phyloP scores from a whole-genome alignment of 2,888 invertebrate species.

The Eristalis pertinax region DNA sequence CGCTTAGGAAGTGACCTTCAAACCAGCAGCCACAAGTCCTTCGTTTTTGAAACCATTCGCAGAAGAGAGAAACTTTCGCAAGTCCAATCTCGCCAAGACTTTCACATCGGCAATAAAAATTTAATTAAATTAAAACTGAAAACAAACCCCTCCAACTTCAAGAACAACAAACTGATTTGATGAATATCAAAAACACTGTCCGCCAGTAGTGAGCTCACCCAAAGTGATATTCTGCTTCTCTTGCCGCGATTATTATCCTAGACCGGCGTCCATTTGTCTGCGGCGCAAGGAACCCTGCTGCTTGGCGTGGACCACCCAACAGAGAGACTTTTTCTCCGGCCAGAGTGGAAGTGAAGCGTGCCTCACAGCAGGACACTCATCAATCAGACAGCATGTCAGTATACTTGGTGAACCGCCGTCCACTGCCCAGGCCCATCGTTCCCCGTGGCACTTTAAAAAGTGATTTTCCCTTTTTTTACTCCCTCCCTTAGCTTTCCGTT shows the following conservation, averaged over 20 bases:
- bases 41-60: not conserved
- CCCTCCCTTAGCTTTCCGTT: not conserved
- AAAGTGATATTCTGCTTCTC: conserved; percentile 31
- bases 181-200: conserved; percentile 21
- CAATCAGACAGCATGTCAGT: conserved; percentile 60
- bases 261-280: conserved; percentile 60
- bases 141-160: not conserved
- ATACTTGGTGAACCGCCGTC: conserved; percentile 33
- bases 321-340: conserved; percentile 6
- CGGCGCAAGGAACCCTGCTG: conserved; percentile 2
- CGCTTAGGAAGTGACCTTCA: not conserved
- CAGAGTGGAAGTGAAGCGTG: conserved; percentile 50
- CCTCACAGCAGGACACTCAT: conserved; percentile 60
- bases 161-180: conserved; percentile 43
- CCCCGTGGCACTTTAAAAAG: conserved; percentile 17
- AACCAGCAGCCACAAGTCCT: not conserved
- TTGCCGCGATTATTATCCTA: conserved; percentile 7
- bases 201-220: conserved; percentile 12
- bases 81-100: not conserved
- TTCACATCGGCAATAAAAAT: not conserved
- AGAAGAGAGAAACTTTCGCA: not conserved
- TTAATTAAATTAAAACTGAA: conserved; percentile 18
- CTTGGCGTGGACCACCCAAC: not conserved
- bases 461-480: conserved; percentile 13
- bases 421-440: conserved; percentile 1